Base-by-base conservation (phyloP, 2,888 invertebrate genomes). In the Leptogaster cylindrica region DNA sequence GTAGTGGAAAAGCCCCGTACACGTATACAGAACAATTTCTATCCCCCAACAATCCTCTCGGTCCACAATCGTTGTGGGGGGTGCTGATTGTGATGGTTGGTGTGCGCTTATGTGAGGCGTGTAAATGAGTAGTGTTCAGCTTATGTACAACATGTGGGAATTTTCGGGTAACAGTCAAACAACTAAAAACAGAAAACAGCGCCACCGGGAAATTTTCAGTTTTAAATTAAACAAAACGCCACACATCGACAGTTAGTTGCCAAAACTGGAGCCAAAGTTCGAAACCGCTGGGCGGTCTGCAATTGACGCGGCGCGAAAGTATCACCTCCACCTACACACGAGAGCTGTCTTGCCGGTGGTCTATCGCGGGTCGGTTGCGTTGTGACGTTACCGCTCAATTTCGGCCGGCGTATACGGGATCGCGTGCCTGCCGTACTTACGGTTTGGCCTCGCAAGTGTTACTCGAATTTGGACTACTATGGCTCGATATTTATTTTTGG, bases 401-500 rank as follows among this genome's bases (percentile, higher is more conserved):
- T 39, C 44, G 44, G 36, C 36, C 27, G 23, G 44, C 8, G 28
- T 31, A 23, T 33, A 12, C 16, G 28, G 27, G 41, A 65, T 65
- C 65, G 65, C 65, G 65, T 65, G 65, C 39, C 41, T 16, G 14
- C 33, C 39, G 44, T 48, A 52, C 20, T 65, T 41, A 12, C 64
- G 33, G 48, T 46, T 16, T n/a, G 36, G n/a, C 33, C 50, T 48
- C 36, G 16, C 6, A 10, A 23, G 63, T 44, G 44, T 63, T 33
- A 36, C 55, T 36, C 31, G n/a, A 61, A 61, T 41, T 64, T 48
- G 7, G 20, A 64, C 50, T 23, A 50, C 50, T 14, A 23, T 50
- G 14, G 48, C 33, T 55, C 55, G 55, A 55, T 64, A 36, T 64
- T 64, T 65, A 68, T 66, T 61, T 61, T 61, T 61, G 61, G 41